A percentile compares a stretch with the other conserved stretches of the same genome.
These are phyloP conservation scores for Oryzias woworae DNA, from an alignment of 2,113 vertebrate genomes.

Conservation along the genomic window DNA sequence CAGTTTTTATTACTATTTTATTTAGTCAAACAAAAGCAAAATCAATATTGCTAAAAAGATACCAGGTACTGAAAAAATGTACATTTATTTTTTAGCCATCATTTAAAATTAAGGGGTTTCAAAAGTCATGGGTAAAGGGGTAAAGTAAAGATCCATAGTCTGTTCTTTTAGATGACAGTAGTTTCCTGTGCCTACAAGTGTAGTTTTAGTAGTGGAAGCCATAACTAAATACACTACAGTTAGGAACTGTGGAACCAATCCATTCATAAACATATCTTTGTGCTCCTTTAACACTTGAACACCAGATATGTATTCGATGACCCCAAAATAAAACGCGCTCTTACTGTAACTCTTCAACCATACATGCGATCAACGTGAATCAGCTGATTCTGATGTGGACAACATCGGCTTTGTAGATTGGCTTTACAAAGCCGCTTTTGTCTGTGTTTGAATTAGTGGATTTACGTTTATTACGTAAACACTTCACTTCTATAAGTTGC, in stretches of 20 bases:
- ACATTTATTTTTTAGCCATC: conserved; percentile 32
- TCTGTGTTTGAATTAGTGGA: too few species aligned
- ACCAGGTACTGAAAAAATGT: conserved; percentile 27
- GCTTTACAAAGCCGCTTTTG: too few species aligned
- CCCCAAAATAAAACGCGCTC: too few species aligned
- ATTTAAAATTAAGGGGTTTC: conserved; percentile 58
- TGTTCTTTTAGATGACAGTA: conserved; percentile 69
- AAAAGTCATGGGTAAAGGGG: too few species aligned
- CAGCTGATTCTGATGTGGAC: too few species aligned
- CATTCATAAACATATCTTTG: conserved; percentile 31
- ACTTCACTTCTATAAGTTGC: too few species aligned
- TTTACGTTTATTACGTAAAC: too few species aligned
- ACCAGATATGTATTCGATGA: too few species aligned
- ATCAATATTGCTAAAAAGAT: conserved; percentile 36
- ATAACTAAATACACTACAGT: conserved; percentile 40
- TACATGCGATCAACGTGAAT: too few species aligned
- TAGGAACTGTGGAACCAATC: conserved; percentile 44
- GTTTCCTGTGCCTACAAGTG: conserved; percentile 53
- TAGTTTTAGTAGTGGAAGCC: conserved; percentile 61
- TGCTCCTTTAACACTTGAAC: too few species aligned
- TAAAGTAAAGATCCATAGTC: conserved; percentile 64
- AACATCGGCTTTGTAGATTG: too few species aligned
- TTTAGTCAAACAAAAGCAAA: conserved; percentile 35
- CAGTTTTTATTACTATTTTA: conserved; percentile 46
- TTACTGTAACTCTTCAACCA: too few species aligned